A percentile compares a stretch with the other conserved stretches of the same genome.
Evolutionary conservation across 2,797 vertebrate genomes (phyloP).

Genomic region (Enteromius radiatus): DNA sequence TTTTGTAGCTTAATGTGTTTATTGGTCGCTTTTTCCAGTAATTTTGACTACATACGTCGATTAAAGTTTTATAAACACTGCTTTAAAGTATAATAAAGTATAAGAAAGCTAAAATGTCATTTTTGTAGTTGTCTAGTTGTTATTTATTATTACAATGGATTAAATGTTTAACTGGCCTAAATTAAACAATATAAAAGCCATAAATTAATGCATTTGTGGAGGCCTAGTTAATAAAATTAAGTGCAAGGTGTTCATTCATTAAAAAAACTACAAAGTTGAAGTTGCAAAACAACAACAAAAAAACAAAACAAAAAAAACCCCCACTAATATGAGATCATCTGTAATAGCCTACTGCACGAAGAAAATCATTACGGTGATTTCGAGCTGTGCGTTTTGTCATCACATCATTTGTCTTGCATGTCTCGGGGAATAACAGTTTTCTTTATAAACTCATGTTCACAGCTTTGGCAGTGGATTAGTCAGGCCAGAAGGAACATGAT

Average conservation of each 20-base stretch:
- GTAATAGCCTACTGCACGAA: background rate
- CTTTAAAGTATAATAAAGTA: too few relatives aligned
- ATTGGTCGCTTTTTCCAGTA: background rate
- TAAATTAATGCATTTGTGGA: background rate
- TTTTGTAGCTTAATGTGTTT: background rate
- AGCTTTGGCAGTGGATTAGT: conserved; percentile 79
- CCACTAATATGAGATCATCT: background rate
- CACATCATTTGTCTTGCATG: conserved; percentile 58
- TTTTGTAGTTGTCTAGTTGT: too few relatives aligned
- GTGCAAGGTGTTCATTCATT: background rate
- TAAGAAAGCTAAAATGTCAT: too few relatives aligned
- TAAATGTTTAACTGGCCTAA: background rate
- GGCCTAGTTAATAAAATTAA: background rate
- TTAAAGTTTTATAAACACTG: too few relatives aligned
- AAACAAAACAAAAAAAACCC: too few relatives aligned
- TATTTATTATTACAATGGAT: background rate
- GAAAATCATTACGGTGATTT: conserved; percentile 34
- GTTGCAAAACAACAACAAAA: background rate
- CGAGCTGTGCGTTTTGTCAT: conserved; percentile 46
- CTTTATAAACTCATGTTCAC: conserved; percentile 72
- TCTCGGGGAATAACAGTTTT: conserved; percentile 42
- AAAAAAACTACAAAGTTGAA: background rate
- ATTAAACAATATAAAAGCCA: background rate
- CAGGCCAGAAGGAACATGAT: conserved; percentile 70
- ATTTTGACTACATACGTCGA: background rate